Evolutionary conservation across 2,888 invertebrate genomes (phyloP).

Genomic region (Macrosiphum euphorbiae): DNA sequence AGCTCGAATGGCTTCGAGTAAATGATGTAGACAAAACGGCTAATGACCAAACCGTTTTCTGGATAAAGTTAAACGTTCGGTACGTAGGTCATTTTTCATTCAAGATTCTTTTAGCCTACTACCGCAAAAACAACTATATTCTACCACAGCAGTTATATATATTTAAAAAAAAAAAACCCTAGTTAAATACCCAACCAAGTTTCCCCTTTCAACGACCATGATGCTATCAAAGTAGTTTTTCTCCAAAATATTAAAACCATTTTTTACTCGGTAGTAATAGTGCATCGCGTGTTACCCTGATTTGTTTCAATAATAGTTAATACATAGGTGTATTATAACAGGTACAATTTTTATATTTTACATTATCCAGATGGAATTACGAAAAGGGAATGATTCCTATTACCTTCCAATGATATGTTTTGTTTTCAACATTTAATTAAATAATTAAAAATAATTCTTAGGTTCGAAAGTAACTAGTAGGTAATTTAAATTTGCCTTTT

Average conservation of each 20-base stretch:
- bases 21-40: slow-evolving; percentile 64
- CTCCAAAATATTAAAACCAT: background rate
- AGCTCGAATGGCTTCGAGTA: slow-evolving; percentile 53
- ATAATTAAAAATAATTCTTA: background rate
- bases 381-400: background rate
- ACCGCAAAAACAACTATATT: background rate
- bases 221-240: background rate
- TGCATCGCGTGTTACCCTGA: background rate
- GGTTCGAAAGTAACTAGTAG: background rate
- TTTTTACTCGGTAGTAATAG: background rate
- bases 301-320: background rate
- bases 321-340: background rate
- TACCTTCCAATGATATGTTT: background rate
- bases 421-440: background rate
- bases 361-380: background rate
- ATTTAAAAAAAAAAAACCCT: background rate
- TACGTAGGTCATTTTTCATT: slow-evolving; percentile 59
- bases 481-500: background rate
- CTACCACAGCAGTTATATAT: background rate
- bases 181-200: background rate
- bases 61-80: slow-evolving; percentile 54
- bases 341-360: background rate
- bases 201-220: background rate
- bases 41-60: slow-evolving; percentile 58
- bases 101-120: slow-evolving; percentile 31